Conservation (phyloP, 2,113 vertebrate genomes). For the Petaurus breviceps region DNA sequence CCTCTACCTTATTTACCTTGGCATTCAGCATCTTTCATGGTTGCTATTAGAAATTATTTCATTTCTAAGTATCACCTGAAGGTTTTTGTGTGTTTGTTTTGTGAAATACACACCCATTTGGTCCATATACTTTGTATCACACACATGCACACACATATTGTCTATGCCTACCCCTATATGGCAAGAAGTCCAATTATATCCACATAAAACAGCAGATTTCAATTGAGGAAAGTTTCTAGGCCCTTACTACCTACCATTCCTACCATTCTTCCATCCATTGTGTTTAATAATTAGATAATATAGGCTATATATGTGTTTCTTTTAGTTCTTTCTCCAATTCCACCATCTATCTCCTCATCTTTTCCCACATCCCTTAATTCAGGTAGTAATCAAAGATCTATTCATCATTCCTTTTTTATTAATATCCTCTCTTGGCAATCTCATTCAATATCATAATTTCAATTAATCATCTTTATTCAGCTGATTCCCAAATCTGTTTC, state of each 20-base stretch:
- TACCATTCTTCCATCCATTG: background rate
- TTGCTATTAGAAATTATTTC: slow-evolving; percentile 14
- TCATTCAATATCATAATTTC: background rate
- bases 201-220: background rate
- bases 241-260: background rate
- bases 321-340: background rate
- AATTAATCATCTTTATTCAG: background rate
- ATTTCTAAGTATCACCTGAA: slow-evolving; percentile 28
- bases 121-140: background rate
- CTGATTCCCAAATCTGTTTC: background rate
- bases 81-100: background rate
- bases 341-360: background rate
- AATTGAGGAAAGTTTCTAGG: slow-evolving; percentile 1
- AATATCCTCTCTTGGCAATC: background rate
- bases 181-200: background rate
- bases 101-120: background rate
- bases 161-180: background rate
- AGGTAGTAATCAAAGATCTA: background rate
- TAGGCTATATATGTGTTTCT: background rate
- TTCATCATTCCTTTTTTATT: background rate
- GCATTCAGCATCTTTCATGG: background rate
- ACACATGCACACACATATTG: background rate
- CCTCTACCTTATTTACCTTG: background rate
- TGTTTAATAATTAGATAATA: background rate
- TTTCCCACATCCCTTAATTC: background rate